Percentiles rank a stretch among this genome's conserved stretches.
These are phyloP conservation scores for Motacilla tschutschensis DNA, from an alignment of 2,113 vertebrate genomes.

Conservation along the genomic window DNA sequence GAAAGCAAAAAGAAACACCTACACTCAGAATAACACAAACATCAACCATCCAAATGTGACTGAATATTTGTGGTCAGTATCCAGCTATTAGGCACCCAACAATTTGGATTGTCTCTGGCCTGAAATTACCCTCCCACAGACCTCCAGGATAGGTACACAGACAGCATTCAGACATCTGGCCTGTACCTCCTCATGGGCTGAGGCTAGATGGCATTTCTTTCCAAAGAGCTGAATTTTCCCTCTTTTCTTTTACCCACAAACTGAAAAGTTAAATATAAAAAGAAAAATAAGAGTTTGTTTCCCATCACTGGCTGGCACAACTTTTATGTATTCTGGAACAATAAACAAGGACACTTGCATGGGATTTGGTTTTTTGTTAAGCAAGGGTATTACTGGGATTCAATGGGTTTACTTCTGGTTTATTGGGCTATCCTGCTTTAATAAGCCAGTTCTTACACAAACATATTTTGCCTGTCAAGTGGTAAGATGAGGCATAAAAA, in stretches of 20 bases:
- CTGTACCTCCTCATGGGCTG: neutral
- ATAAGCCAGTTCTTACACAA: slow-evolving; percentile 48
- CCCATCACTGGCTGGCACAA: slow-evolving; percentile 42
- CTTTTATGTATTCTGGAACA: slow-evolving; percentile 31
- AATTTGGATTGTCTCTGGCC: neutral
- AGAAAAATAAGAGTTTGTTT: slow-evolving; percentile 37
- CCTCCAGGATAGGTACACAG: neutral
- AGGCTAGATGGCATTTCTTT: neutral
- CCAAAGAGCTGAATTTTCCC: slow-evolving; percentile 14
- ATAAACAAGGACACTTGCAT: slow-evolving; percentile 50
- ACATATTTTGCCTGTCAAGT: slow-evolving; percentile 49
- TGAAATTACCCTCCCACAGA: slow-evolving; percentile 13
- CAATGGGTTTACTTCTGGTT: slow-evolving; percentile 36
- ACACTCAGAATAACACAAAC: neutral
- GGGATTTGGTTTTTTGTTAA: slow-evolving; percentile 42
- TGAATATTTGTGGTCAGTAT: neutral
- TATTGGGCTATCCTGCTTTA: slow-evolving; percentile 45
- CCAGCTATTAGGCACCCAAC: neutral
- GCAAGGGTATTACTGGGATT: slow-evolving; percentile 45
- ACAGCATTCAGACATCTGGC: neutral
- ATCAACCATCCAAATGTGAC: neutral
- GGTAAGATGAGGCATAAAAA: slow-evolving; percentile 32
- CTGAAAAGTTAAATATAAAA: slow-evolving; percentile 10
- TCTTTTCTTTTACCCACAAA: neutral
- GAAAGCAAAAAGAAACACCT: neutral